Evolutionary conservation across 2,888 invertebrate genomes (phyloP).

Genomic region (Sinhomidia bicolor): DNA sequence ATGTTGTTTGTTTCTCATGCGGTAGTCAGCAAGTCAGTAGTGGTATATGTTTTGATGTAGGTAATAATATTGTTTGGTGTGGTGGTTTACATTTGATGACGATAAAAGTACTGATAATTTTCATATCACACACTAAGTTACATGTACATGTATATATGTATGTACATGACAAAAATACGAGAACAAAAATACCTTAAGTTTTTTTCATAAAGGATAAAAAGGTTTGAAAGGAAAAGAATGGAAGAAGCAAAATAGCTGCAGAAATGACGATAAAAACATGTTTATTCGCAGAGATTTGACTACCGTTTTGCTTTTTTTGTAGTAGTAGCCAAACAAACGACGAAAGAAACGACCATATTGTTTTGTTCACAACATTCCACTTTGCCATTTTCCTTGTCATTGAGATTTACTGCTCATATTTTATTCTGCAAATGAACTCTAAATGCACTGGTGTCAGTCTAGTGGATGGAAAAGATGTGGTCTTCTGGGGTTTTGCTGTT

Average conservation of each 20-base stretch:
- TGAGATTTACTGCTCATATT: conserved; percentile 59
- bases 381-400: conserved; percentile 61
- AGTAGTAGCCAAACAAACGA: not conserved
- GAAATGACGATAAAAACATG: conserved; percentile 35
- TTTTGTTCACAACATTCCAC: conserved; percentile 47
- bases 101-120: conserved; percentile 41
- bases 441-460: conserved; percentile 41
- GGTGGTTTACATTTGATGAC: conserved; percentile 35
- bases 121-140: not conserved
- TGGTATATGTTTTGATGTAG: not conserved
- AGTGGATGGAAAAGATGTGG: conserved; percentile 7
- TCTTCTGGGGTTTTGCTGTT: conserved; percentile 2
- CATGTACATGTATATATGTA: too few relatives aligned
- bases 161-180: not conserved
- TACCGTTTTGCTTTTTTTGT: not conserved
- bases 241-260: not conserved
- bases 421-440: conserved; percentile 47
- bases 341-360: conserved; percentile 8
- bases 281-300: conserved; percentile 36
- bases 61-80: not conserved
- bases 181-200: conserved; percentile 4
- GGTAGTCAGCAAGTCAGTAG: not conserved
- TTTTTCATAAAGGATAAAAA: not conserved
- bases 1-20: not conserved
- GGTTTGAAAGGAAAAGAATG: not conserved